Base-by-base conservation (phyloP, 2,797 vertebrate species). In the Hydrocynus forskahlii region DNA sequence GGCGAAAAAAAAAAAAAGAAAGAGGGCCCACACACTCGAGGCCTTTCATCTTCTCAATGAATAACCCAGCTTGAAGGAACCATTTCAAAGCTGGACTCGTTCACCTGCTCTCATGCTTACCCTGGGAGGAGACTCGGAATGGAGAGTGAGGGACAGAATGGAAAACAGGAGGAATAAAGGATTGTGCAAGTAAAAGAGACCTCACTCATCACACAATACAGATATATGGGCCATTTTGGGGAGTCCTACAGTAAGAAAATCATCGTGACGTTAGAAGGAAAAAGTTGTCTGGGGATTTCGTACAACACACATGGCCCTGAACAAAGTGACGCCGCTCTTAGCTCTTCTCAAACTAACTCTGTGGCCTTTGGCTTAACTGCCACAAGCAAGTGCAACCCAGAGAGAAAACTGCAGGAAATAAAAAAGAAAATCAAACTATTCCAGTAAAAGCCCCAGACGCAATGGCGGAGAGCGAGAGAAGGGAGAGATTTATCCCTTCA, bases 401-500 rank as follows among this genome's bases (percentile, higher is more conserved):
- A 29, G 19, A 48, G 63, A 73, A 68, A 80, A 78, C 76, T 68
- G 45, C 59, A 63, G 66, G 75, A 80, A 83, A 80, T 86, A 80
- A 85, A 83, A 82, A 50, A n/a, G 16, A 29, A 66, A 80, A 76
- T 81, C 78, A 76, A 81, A 83, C 78, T 77, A 79, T 81, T 84
- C 59, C 45, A 75, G 71, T 76, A 81, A 84, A 84, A 80, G 35
- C 63, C 57, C 35, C 7, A 43, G 71, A 78, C 8, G 75, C 25
- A 75, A 72, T 35, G 76, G 76, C 35, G 60, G 60, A 75, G 40
- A 57, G 89, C 89, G 92, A 90, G 79, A 70, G 71, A 50, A 50
- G 89, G 90, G 88, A 82, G 87, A 92, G 92, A 95, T 95, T 94
- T 94, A 95, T 95, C 91, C 91, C 92, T 93, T 94, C 93, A 94